Evolutionary conservation across 2,113 vertebrate genomes (phyloP).

Genomic region (Philantomba maxwellii): DNA sequence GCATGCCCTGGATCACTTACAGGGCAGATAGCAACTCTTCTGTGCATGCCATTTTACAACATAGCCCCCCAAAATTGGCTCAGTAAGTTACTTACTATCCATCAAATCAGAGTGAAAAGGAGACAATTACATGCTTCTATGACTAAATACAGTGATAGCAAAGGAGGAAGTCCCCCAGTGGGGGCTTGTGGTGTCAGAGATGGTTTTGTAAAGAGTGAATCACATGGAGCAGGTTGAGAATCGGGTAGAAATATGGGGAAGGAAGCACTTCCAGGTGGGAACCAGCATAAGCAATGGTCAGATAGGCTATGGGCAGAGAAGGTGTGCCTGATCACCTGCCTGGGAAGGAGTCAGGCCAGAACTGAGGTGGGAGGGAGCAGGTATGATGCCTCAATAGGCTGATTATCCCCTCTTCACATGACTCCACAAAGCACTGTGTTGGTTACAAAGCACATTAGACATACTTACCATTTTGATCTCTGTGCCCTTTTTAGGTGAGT

Average conservation of each 20-base stretch:
- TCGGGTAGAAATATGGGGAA: not conserved
- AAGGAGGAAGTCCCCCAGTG: not conserved
- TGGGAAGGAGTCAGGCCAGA: not conserved
- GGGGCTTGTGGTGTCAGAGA: not conserved
- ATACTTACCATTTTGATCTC: not conserved
- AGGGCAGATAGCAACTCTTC: no score
- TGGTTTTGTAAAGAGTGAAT: not conserved
- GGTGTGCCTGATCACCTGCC: no score
- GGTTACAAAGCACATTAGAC: not conserved
- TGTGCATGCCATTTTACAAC: not conserved
- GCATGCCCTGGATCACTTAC: not conserved
- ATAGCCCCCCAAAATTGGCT: not conserved
- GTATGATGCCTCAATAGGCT: not conserved
- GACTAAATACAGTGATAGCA: not conserved
- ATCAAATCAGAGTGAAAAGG: not conserved
- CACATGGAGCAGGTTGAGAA: not conserved
- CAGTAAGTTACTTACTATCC: not conserved
- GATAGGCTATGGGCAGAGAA: not conserved
- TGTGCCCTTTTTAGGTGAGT: not conserved
- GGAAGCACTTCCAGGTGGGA: not conserved
- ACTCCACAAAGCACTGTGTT: accelerated
- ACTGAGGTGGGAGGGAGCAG: not conserved
- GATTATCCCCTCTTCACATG: not conserved
- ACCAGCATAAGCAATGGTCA: not conserved
- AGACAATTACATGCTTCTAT: not conserved